Evolutionary conservation across 2,113 vertebrate species (phyloP).

Genomic region (Puntigrus tetrazona): DNA sequence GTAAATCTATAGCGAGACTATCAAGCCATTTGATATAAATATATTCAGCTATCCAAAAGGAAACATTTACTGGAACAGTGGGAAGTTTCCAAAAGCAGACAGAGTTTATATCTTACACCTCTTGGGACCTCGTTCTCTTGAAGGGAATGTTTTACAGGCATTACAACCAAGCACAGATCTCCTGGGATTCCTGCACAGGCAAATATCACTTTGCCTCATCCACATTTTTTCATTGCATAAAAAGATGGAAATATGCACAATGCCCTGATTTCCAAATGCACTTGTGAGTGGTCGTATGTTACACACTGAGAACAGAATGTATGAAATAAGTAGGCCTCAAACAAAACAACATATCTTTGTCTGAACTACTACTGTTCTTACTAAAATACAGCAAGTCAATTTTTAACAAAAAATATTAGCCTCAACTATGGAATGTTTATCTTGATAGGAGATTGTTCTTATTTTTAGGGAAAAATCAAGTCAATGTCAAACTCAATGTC

Average conservation of each 20-base stretch:
- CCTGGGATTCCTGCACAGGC: constrained; percentile 65
- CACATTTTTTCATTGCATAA: constrained; percentile 51
- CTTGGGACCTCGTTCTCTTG: constrained; percentile 64
- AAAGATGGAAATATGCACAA: constrained; percentile 52
- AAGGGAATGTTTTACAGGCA: constrained; percentile 73
- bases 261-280: constrained; percentile 52
- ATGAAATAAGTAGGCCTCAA: constrained; percentile 1
- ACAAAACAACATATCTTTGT: not conserved
- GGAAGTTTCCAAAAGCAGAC: constrained; percentile 61
- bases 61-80: constrained; percentile 47
- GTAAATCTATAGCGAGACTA: constrained; percentile 43
- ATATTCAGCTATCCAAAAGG: constrained; percentile 52
- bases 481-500: not conserved
- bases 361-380: not conserved
- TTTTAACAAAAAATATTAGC: not conserved
- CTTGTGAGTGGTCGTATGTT: constrained; percentile 30
- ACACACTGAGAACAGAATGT: constrained; percentile 7
- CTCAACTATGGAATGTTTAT: not conserved
- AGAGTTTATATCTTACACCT: constrained; percentile 67
- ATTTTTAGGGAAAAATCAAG: not conserved
- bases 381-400: not conserved
- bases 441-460: not conserved
- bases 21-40: constrained; percentile 46
- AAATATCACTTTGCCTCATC: constrained; percentile 70
- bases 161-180: constrained; percentile 63